phyloP scores from a whole-genome alignment of 2,888 invertebrate species.

The Andrena bucephala region DNA sequence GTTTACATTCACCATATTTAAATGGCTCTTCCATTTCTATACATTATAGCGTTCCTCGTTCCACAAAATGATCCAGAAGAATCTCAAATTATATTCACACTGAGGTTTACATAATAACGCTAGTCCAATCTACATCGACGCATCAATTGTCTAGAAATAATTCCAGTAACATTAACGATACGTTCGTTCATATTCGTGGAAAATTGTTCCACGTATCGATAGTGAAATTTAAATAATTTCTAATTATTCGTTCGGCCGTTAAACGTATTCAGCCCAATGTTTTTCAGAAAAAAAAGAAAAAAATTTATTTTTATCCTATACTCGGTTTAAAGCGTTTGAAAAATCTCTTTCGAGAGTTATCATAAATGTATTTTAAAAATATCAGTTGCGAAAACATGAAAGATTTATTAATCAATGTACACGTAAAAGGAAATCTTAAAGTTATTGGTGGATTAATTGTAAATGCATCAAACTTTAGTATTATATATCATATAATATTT shows the following conservation, averaged over 20 bases:
- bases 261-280: slow-evolving; percentile 6
- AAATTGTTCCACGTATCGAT: slow-evolving; percentile 3
- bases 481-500: too few species aligned
- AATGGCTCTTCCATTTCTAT: slow-evolving; percentile 20
- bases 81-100: slow-evolving; percentile 13
- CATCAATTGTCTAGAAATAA: slow-evolving; percentile 29
- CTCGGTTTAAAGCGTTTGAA: not conserved
- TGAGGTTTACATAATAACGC: not conserved
- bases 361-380: too few species aligned
- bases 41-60: slow-evolving; percentile 11
- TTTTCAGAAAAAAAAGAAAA: not conserved
- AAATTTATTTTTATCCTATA: not conserved
- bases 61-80: slow-evolving; percentile 59
- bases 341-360: too few species aligned
- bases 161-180: slow-evolving; percentile 7
- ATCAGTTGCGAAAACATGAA: too few species aligned
- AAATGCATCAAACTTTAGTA: too few species aligned
- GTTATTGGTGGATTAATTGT: too few species aligned
- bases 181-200: slow-evolving; percentile 13
- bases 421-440: too few species aligned
- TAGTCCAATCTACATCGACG: slow-evolving; percentile 26
- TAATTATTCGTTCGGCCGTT: not conserved
- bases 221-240: not conserved
- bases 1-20: slow-evolving; percentile 1
- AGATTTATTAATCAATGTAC: too few species aligned